Conservation (phyloP, 1,140 invertebrate genomes). For the Ridgeia piscesae region DNA sequence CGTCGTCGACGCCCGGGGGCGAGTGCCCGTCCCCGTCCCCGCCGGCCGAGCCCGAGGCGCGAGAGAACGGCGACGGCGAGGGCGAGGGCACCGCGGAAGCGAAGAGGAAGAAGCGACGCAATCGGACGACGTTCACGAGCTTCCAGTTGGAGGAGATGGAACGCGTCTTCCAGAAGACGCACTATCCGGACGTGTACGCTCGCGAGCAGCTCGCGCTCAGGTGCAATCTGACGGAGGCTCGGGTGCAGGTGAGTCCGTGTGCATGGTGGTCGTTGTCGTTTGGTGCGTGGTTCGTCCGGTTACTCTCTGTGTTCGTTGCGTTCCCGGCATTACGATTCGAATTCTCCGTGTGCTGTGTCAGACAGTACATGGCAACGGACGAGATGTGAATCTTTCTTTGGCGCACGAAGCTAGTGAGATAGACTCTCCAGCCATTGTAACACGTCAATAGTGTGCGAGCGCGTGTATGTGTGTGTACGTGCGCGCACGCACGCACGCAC, state of each 20-base stretch:
- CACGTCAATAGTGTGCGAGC: no score
- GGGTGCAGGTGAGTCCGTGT: conserved; percentile 31
- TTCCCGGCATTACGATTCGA: no score
- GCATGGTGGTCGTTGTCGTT: neutral
- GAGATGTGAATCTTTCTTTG: neutral
- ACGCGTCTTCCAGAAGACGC: conserved; percentile 83
- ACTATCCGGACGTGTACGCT: conserved; percentile 93
- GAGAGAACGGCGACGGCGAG: neutral
- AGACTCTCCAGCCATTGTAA: neutral
- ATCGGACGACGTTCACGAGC: conserved; percentile 91
- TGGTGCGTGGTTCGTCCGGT: neutral
- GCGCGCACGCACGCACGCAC: no score
- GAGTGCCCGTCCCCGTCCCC: neutral
- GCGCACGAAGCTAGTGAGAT: neutral
- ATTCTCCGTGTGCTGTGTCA: neutral
- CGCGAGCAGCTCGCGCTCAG: conserved; percentile 78
- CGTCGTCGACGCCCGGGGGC: neutral
- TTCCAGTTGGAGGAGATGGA: conserved; percentile 92
- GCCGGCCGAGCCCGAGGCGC: neutral
- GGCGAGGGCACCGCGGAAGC: conserved; percentile 18
- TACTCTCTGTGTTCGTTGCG: no score
- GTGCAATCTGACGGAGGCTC: conserved; percentile 34
- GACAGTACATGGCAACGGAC: neutral
- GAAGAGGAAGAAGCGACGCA: conserved; percentile 87
- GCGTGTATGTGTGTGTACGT: no score